phyloP scores from a whole-genome alignment of 2,888 invertebrate genomes.

The Epistrophe grossulariae region DNA sequence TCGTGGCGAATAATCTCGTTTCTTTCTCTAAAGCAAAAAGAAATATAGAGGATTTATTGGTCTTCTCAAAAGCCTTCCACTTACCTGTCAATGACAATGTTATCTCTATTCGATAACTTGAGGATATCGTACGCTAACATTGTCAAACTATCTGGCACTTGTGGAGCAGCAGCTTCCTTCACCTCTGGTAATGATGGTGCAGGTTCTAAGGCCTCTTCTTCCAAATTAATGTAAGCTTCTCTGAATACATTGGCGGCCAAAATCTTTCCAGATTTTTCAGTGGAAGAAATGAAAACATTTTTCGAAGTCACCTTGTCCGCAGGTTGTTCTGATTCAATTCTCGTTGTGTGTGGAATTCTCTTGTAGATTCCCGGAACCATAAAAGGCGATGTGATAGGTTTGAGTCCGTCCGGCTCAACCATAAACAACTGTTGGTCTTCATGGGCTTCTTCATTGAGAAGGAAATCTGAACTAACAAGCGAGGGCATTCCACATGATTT shows the following conservation, averaged over 20 bases:
- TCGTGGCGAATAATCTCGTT: slow-evolving; percentile 81
- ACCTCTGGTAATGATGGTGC: slow-evolving; percentile 5
- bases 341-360: slow-evolving; percentile 73
- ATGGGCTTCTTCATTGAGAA: slow-evolving; percentile 76
- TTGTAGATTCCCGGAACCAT: slow-evolving; percentile 79
- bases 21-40: slow-evolving; percentile 77
- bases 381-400: slow-evolving; percentile 78
- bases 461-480: slow-evolving; percentile 57
- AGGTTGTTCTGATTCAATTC: slow-evolving; percentile 6
- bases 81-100: slow-evolving; percentile 82
- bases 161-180: slow-evolving; percentile 25
- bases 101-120: slow-evolving; percentile 80
- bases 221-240: slow-evolving; percentile 68
- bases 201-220: slow-evolving; percentile 56
- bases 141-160: slow-evolving; percentile 78
- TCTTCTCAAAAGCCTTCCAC: background rate
- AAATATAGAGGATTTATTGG: background rate
- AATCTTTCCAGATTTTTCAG: slow-evolving; percentile 77
- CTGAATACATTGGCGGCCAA: slow-evolving; percentile 69
- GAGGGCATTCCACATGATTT: slow-evolving; percentile 63
- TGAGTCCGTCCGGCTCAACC: slow-evolving; percentile 77
- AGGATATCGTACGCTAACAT: slow-evolving; percentile 81
- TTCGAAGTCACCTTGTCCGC: slow-evolving; percentile 39
- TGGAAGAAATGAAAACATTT: slow-evolving; percentile 78
- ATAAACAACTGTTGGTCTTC: slow-evolving; percentile 78